Base-by-base conservation (phyloP, 2,888 invertebrate genomes). In the Eupithecia pulchellata region DNA sequence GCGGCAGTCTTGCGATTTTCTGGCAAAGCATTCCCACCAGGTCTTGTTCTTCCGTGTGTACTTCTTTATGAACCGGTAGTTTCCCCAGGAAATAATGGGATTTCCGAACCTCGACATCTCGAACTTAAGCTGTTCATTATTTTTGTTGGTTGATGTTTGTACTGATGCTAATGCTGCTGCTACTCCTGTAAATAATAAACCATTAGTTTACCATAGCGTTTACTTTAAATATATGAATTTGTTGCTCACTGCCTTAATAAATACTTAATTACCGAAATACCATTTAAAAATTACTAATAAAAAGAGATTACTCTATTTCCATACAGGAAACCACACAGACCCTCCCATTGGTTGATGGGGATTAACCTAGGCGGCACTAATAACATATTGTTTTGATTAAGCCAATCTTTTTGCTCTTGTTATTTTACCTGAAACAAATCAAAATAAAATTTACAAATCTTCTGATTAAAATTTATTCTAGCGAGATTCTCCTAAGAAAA, bases 1-100 rank as follows among this genome's bases (percentile, higher is more conserved):
- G 3, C 87, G 85, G 76, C 93, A 93, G 67, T 77, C 73, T 4
- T 71, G 71, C 0, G 77, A 84, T 84, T 91, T 92, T 75, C 90
- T 86, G 1, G 87, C 86, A 0, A 86, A 85, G 62, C 93, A 93
- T 80, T 92, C 92, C 93, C 92, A 93, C 91, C 92, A 92, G 25
- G 91, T 91, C 80, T 92, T 92, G 34, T 81, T 69, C 14, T 86
- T 83, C 0, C 92, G 83, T 8, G 83, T 78, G 71, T 92, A 74
- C 77, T 92, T 92, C 79, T 91, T 92, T 20, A 86, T 85, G 68
- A 92, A 92, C 47, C 90, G 84, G 73, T 92, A 91, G 58, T 87
- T 90, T 20, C 92, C 92, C 92, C 92, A 92, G 36, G 83, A 80
- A 39, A 93, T 91, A 1, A 85, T 87, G 0, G 91, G 91, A 71